Conservation (phyloP, 2,113 vertebrate species). For the Gallinago media region DNA sequence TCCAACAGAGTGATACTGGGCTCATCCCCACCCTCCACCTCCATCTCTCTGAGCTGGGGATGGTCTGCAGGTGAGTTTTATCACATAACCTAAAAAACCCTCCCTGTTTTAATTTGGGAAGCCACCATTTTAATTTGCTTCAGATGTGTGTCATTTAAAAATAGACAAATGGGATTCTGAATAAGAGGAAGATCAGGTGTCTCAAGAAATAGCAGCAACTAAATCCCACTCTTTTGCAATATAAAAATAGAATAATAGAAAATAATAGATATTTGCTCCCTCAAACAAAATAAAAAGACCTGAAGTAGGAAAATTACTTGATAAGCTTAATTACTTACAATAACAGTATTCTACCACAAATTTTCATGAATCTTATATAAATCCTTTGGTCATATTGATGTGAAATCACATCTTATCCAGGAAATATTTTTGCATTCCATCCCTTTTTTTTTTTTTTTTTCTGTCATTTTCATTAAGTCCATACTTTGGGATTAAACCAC, state of each 20-base stretch:
- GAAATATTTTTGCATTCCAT: background rate
- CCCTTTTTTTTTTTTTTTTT: background rate
- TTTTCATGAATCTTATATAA: background rate
- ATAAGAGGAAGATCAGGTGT: background rate
- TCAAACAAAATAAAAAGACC: background rate
- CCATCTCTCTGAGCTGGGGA: background rate
- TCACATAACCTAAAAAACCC: background rate
- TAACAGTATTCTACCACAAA: background rate
- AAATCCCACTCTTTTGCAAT: background rate
- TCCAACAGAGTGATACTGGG: background rate
- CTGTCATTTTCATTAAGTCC: background rate
- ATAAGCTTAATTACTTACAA: background rate
- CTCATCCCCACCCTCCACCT: accelerated
- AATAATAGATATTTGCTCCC: background rate
- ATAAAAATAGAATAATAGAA: background rate
- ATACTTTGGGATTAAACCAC: background rate
- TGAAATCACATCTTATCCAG: background rate
- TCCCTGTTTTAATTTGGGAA: background rate
- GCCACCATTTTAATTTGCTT: background rate
- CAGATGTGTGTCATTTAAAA: background rate
- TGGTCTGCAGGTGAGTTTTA: background rate
- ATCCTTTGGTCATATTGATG: background rate
- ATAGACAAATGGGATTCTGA: background rate
- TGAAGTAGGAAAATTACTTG: background rate
- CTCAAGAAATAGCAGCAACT: background rate